A percentile compares a stretch with the other conserved stretches of the same genome.
These are phyloP conservation scores for Hemiprocne comata DNA, from an alignment of 2,113 vertebrate genomes.

Conservation along the genomic window DNA sequence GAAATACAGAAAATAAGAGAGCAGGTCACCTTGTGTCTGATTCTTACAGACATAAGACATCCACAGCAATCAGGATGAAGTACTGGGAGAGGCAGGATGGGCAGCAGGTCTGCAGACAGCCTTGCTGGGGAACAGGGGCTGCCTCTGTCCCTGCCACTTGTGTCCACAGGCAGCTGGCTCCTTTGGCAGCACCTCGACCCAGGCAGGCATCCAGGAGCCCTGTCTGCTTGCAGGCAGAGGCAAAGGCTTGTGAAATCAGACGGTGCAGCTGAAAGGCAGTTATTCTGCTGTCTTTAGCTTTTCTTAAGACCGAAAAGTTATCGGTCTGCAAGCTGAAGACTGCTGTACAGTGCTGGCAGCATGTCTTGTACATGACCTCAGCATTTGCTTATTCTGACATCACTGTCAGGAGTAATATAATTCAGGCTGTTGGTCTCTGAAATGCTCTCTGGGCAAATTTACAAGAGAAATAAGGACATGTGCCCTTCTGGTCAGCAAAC, in stretches of 20 bases:
- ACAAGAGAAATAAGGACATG: neutral
- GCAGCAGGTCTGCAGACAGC: neutral
- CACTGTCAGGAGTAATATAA: slow-evolving; percentile 3
- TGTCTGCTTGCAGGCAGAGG: neutral
- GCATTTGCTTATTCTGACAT: slow-evolving; percentile 35
- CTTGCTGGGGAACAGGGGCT: fast-evolving
- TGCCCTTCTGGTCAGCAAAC: neutral
- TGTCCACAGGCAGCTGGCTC: neutral
- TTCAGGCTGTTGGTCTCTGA: slow-evolving; percentile 10
- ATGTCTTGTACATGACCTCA: neutral
- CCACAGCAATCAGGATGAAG: neutral
- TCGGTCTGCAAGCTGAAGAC: neutral
- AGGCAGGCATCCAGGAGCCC: neutral
- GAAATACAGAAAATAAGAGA: neutral
- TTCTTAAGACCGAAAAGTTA: neutral
- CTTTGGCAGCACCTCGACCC: neutral
- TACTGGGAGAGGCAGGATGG: neutral
- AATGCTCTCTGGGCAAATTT: neutral
- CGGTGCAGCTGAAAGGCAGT: neutral
- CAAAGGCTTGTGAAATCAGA: neutral
- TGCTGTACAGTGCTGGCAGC: neutral
- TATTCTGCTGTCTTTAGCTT: neutral
- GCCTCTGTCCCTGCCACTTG: neutral
- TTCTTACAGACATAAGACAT: neutral
- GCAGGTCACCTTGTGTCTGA: fast-evolving